phyloP scores from a whole-genome alignment of 2,797 vertebrate species.

The Salarias fasciatus region DNA sequence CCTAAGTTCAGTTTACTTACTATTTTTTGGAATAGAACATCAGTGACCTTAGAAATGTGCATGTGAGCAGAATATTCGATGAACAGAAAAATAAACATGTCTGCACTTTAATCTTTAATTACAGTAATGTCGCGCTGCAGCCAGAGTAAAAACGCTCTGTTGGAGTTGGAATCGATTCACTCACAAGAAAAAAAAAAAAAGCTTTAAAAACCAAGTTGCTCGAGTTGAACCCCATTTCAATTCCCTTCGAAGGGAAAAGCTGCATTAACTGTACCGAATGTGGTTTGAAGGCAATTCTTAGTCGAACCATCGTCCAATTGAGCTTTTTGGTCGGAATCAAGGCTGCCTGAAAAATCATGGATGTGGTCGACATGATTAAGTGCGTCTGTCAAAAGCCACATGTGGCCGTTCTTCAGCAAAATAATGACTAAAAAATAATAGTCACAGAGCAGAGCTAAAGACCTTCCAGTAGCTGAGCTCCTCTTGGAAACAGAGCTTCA shows the following conservation, averaged over 20 bases:
- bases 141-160: constrained; percentile 1
- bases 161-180: neutral
- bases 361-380: constrained; percentile 40
- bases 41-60: too few relatives aligned
- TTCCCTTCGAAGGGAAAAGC: constrained; percentile 1
- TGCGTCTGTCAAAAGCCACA: constrained; percentile 20
- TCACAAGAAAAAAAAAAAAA: neutral
- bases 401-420: constrained; percentile 26
- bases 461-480: constrained; percentile 6
- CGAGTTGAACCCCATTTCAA: neutral
- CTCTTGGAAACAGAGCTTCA: constrained; percentile 15
- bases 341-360: constrained; percentile 8
- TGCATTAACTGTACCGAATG: constrained; percentile 2
- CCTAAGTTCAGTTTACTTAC: too few relatives aligned
- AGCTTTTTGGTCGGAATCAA: constrained; percentile 23
- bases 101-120: neutral
- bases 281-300: constrained; percentile 15
- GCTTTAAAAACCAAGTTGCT: constrained; percentile 5
- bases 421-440: constrained; percentile 14
- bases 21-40: too few relatives aligned
- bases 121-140: neutral
- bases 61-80: neutral
- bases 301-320: constrained; percentile 9
- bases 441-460: neutral
- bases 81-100: neutral